Conservation (phyloP, 2,113 vertebrate species). For the Poicephalus meyeri region DNA sequence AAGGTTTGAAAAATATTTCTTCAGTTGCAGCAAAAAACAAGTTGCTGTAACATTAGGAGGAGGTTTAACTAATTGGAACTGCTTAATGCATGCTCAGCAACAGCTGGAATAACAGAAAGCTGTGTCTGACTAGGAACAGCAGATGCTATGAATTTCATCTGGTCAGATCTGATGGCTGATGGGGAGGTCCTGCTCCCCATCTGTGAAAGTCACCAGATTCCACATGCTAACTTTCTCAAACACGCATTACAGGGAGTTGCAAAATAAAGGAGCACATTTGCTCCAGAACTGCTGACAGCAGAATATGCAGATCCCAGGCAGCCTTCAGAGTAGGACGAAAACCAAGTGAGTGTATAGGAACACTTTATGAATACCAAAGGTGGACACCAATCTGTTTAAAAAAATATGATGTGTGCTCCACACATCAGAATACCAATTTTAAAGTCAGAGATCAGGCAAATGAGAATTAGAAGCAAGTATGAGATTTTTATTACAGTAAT, state of each 20-base stretch:
- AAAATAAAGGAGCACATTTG: background rate
- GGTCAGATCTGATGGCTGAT: conserved; percentile 54
- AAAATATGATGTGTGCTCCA: background rate
- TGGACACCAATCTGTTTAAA: background rate
- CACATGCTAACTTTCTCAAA: background rate
- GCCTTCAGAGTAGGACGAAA: background rate
- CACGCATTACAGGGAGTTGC: background rate
- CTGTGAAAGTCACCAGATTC: conserved; percentile 54
- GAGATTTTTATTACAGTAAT: conserved; percentile 21
- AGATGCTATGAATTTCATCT: conserved; percentile 54
- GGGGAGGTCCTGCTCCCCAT: conserved; percentile 57
- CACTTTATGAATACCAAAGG: background rate
- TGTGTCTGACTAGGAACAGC: conserved; percentile 23
- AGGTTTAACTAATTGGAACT: conserved; percentile 65
- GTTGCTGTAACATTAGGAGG: conserved; percentile 51
- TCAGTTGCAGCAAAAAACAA: conserved; percentile 13
- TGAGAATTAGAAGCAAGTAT: background rate
- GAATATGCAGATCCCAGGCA: background rate
- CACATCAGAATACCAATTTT: background rate
- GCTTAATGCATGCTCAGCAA: conserved; percentile 52
- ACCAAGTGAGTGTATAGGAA: background rate
- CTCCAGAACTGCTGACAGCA: background rate
- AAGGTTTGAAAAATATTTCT: background rate
- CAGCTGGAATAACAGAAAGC: conserved; percentile 73
- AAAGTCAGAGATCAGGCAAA: background rate